phyloP scores from a whole-genome alignment of 1,140 invertebrate species.

The Sogatella furcifera region DNA sequence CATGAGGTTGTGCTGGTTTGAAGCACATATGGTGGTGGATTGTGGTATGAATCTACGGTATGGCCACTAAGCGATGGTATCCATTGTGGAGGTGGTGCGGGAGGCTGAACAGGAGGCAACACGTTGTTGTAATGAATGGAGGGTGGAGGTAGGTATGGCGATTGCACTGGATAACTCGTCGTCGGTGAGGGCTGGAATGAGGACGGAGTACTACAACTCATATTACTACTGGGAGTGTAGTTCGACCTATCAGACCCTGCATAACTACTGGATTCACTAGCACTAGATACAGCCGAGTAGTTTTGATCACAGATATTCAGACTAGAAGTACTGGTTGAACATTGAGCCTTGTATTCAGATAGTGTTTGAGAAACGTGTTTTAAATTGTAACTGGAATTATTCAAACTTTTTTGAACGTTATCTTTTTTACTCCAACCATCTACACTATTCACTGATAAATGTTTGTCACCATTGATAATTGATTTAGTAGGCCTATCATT shows the following conservation, averaged over 20 bases:
- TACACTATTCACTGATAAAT: slow-evolving; percentile 5
- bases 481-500: background rate
- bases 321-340: too few relatives aligned
- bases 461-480: background rate
- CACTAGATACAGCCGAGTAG: background rate
- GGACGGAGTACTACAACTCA: background rate
- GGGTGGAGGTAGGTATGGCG: background rate
- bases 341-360: too few relatives aligned
- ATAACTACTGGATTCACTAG: too few relatives aligned
- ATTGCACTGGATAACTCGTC: background rate
- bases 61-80: background rate
- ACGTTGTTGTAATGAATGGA: background rate
- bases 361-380: too few relatives aligned
- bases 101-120: slow-evolving; percentile 2
- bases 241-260: background rate
- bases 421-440: too few relatives aligned
- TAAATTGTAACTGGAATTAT: too few relatives aligned
- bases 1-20: background rate
- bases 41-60: too few relatives aligned
- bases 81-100: slow-evolving; percentile 9
- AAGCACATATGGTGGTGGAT: too few relatives aligned
- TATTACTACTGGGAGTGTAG: background rate
- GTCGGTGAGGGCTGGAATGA: background rate
- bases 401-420: too few relatives aligned
- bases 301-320: background rate